phyloP scores from a whole-genome alignment of 2,113 vertebrate species.

The Brevimyrus niger region DNA sequence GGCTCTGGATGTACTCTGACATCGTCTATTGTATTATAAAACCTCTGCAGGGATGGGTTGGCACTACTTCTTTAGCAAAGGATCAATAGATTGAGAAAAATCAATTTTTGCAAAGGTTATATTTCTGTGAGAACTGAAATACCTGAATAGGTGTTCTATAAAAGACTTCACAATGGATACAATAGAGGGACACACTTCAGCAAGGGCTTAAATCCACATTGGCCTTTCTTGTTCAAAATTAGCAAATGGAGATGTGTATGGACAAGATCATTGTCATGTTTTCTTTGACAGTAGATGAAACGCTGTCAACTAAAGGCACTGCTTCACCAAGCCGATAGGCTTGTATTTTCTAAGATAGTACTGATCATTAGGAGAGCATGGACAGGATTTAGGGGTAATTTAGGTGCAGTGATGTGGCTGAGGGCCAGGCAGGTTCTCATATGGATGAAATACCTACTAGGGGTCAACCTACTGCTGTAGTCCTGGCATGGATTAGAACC shows the following conservation, averaged over 20 bases:
- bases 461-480: not conserved
- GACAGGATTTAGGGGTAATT: not conserved
- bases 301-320: not conserved
- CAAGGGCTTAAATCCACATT: not conserved
- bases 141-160: not conserved
- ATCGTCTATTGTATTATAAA: not conserved
- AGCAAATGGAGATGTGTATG: not conserved
- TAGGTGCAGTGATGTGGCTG: not conserved
- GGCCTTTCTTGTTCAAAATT: not conserved
- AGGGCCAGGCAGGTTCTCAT: not conserved
- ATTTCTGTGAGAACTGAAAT: constrained; percentile 1
- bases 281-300: not conserved
- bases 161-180: not conserved
- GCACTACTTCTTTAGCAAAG: not conserved
- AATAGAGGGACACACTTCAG: not conserved
- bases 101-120: not conserved
- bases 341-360: not conserved
- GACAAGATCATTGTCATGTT: not conserved
- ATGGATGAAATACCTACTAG: not conserved
- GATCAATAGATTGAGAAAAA: constrained; percentile 6
- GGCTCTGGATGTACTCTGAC: not conserved
- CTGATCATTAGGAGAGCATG: not conserved
- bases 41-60: not conserved
- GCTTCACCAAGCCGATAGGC: not conserved
- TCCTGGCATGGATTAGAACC: not conserved